A percentile compares a stretch with the other conserved stretches of the same genome.
phyloP scores from a whole-genome alignment of 2,888 invertebrate genomes.

The Acleris cristana region DNA sequence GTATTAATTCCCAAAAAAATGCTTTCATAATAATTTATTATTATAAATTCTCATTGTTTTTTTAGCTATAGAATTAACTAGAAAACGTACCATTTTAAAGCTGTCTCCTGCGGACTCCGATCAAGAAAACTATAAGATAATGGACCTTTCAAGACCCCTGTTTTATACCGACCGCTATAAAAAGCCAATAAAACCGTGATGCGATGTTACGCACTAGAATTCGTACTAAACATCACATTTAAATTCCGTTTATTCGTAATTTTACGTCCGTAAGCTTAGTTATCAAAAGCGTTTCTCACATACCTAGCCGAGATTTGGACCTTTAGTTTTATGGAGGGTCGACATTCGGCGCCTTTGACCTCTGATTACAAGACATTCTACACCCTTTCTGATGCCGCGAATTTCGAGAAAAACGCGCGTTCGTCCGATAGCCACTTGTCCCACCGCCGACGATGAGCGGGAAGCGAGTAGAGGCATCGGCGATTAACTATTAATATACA shows the following conservation, averaged over 20 bases:
- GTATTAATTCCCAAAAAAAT: no score
- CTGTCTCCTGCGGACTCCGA: neutral
- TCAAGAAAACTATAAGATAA: conserved; percentile 5
- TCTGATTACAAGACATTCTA: conserved; percentile 21
- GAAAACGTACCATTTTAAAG: no score
- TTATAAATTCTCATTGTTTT: no score
- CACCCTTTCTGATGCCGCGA: conserved; percentile 12
- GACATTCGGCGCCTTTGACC: conserved; percentile 45
- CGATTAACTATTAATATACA: no score
- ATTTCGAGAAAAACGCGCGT: conserved; percentile 8
- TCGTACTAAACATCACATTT: conserved; percentile 16
- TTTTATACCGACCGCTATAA: conserved; percentile 20
- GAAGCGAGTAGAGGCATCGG: no score
- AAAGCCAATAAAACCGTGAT: conserved; percentile 18
- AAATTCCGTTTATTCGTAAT: conserved; percentile 15
- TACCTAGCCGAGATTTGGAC: conserved; percentile 39
- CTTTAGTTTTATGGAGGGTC: conserved; percentile 49
- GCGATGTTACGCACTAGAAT: neutral
- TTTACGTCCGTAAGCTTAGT: conserved; percentile 16
- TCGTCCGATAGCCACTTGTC: neutral
- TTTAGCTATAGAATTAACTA: no score
- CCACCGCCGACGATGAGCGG: no score
- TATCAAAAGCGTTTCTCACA: conserved; percentile 31
- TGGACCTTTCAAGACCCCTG: conserved; percentile 2
- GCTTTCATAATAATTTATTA: no score